Conservation (phyloP, 2,113 vertebrate genomes). For the Oceanodroma tethys region DNA sequence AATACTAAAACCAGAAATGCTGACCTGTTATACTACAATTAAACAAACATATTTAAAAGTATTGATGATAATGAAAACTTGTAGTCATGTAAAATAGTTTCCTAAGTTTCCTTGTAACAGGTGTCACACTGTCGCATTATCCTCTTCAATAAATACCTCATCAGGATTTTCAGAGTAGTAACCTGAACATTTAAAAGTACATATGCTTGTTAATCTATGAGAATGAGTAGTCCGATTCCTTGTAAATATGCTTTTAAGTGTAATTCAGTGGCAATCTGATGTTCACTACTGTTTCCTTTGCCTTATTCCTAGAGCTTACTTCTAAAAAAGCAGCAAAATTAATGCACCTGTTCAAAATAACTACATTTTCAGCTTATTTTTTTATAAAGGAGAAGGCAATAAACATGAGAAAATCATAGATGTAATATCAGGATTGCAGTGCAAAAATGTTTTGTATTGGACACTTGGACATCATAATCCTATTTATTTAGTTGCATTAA, state of each 20-base stretch:
- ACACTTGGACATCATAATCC: background rate
- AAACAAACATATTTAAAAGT: background rate
- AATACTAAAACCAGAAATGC: background rate
- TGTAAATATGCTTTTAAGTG: background rate
- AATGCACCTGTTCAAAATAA: background rate
- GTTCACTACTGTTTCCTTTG: background rate
- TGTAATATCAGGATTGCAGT: background rate
- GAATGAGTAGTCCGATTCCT: background rate
- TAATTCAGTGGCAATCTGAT: background rate
- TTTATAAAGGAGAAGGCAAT: background rate
- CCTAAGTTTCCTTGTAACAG: background rate
- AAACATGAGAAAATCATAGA: background rate
- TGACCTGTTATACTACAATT: background rate
- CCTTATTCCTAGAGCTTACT: background rate
- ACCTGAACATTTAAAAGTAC: background rate
- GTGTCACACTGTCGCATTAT: background rate
- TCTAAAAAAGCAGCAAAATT: background rate
- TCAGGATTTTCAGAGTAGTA: background rate
- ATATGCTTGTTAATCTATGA: background rate
- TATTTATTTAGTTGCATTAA: background rate
- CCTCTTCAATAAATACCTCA: background rate
- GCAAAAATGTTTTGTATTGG: background rate
- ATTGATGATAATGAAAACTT: background rate
- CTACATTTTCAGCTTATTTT: background rate
- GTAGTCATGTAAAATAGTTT: background rate